Evolutionary conservation across 2,888 invertebrate species (phyloP).

Genomic region (Orthosia incerta): DNA sequence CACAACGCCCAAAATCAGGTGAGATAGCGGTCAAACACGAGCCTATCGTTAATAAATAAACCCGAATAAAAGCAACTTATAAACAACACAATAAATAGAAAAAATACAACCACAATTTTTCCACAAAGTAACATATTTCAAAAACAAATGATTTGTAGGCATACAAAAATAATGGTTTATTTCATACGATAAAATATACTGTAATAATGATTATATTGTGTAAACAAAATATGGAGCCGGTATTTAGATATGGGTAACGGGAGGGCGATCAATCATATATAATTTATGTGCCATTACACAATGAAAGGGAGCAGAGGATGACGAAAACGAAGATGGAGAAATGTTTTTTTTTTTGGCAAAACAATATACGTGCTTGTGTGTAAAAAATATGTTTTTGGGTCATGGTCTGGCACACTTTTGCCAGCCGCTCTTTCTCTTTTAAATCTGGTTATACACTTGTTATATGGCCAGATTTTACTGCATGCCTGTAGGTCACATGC

Average conservation of each 20-base stretch:
- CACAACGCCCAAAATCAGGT: too few relatives aligned
- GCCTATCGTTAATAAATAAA: too few relatives aligned
- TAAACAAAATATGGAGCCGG: slow-evolving; percentile 58
- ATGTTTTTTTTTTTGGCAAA: slow-evolving; percentile 45
- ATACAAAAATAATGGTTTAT: slow-evolving; percentile 48
- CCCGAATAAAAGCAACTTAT: background rate
- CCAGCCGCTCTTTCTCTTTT: background rate
- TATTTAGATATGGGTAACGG: slow-evolving; percentile 60
- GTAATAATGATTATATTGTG: slow-evolving; percentile 58
- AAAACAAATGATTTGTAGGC: slow-evolving; percentile 55
- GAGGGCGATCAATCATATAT: slow-evolving; percentile 63
- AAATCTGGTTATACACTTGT: background rate
- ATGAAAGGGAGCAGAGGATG: slow-evolving; percentile 53
- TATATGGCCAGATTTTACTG: too few relatives aligned
- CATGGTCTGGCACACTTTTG: background rate
- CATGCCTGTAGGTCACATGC: too few relatives aligned
- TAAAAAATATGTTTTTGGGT: slow-evolving; percentile 9
- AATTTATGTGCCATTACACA: slow-evolving; percentile 67
- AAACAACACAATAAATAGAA: background rate
- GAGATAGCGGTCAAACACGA: too few relatives aligned
- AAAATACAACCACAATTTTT: slow-evolving; percentile 14
- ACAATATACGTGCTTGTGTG: slow-evolving; percentile 16
- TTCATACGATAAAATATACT: slow-evolving; percentile 56
- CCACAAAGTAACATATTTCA: slow-evolving; percentile 33
- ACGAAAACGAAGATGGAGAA: slow-evolving; percentile 48